phyloP scores from a whole-genome alignment of 23 tunicate genomes.

The Ascidia mentula region DNA sequence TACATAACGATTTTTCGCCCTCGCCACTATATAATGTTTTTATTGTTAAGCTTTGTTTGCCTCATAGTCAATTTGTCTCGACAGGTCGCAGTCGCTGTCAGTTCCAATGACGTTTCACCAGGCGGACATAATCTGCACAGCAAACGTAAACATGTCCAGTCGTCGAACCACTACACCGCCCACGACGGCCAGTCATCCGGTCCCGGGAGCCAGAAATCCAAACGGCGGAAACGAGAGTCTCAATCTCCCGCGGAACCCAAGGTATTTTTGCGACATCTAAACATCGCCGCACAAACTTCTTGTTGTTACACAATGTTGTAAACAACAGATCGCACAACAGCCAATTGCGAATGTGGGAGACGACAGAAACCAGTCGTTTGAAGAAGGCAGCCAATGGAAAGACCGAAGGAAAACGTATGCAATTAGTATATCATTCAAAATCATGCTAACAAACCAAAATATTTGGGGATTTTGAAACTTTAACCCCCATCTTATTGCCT shows the following conservation, averaged over 20 bases:
- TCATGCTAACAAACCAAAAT: too few species aligned
- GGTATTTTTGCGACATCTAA: background rate
- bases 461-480: too few species aligned
- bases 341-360: background rate
- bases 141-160: slow-evolving; percentile 27
- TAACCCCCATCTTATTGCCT: background rate
- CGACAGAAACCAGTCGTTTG: background rate
- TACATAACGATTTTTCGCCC: too few species aligned
- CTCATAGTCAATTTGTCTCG: too few species aligned
- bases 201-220: background rate
- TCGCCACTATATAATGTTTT: too few species aligned
- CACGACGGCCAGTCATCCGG: background rate
- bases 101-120: slow-evolving; percentile 25
- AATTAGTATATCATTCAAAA: background rate
- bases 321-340: too few species aligned
- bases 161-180: slow-evolving; percentile 3
- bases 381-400: slow-evolving; percentile 28
- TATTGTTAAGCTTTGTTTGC: too few species aligned
- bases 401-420: slow-evolving; percentile 21
- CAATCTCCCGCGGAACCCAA: slow-evolving; percentile 4
- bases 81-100: slow-evolving; percentile 58
- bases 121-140: background rate
- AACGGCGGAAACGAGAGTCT: slow-evolving; percentile 28
- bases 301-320: too few species aligned
- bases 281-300: too few species aligned